phyloP scores from a whole-genome alignment of 2,888 invertebrate species.

The Cephus rjabovi region DNA sequence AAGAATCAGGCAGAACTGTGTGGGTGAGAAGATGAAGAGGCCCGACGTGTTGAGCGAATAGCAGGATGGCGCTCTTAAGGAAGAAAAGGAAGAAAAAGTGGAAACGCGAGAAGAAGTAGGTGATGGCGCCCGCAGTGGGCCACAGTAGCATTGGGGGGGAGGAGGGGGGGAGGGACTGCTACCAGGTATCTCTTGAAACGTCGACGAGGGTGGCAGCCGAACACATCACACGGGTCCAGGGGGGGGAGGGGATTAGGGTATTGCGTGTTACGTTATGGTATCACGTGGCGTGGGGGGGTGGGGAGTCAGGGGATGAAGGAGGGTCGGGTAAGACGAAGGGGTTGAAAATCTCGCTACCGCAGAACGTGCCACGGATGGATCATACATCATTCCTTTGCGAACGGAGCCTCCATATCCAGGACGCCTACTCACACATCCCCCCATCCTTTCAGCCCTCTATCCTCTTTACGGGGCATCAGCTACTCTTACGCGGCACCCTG shows the following conservation, averaged over 20 bases:
- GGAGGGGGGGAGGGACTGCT: too few species aligned
- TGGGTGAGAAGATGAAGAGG: constrained; percentile 22
- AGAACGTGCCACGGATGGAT: constrained; percentile 52
- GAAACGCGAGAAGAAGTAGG: too few species aligned
- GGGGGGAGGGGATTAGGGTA: background rate
- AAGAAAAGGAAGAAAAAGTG: constrained; percentile 7
- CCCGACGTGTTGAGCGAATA: constrained; percentile 16
- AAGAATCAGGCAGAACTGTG: too few species aligned
- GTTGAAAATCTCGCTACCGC: constrained; percentile 50
- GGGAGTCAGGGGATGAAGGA: too few species aligned
- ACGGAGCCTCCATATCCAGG: constrained; percentile 41
- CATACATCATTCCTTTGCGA: constrained; percentile 55
- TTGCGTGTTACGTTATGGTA: background rate
- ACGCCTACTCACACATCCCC: constrained; percentile 8
- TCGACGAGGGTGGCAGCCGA: constrained; percentile 5
- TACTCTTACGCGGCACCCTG: too few species aligned
- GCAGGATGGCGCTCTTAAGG: constrained; percentile 10
- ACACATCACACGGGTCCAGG: background rate
- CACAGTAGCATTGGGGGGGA: too few species aligned
- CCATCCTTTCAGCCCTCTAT: constrained; percentile 13
- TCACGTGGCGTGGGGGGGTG: background rate
- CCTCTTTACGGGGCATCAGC: constrained; percentile 4
- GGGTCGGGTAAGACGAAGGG: constrained; percentile 40
- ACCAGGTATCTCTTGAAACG: too few species aligned
- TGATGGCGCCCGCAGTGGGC: too few species aligned